Evolutionary conservation across 64 coral and sea anemone species (phyloP), one percentile per base, ranked within the genome.

Genomic region (Stichodactyla helianthus): DNA sequence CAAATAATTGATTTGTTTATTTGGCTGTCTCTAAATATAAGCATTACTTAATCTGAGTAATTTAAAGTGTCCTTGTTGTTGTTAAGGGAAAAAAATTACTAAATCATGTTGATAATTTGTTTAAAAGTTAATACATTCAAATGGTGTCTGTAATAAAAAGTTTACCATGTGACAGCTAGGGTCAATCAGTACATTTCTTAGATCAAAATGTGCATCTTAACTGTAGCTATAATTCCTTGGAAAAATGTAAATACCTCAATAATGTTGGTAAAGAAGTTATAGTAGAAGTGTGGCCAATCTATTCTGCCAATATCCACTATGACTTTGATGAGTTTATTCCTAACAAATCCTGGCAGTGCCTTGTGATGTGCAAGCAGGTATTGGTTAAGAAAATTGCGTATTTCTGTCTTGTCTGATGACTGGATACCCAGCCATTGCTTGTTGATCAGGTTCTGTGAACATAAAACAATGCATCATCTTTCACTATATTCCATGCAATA

Each of bases 261-360:
- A 11, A 97, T 97, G 52, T 88, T 93, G 65, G 87, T 89, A 82
- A 97, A 93, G 64, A 97, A 97, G 25, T 91, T 93, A 16, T 88
- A 92, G 63, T 97, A 97, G 64, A 97, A 97, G 23, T 97, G 95
- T 77, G 95, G 95, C 95, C 95, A 97, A 51, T 97, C 95, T 76
- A 97, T 90, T 52, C 95, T 88, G 13, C 92, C 95, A 15, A 97
- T 51, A 58, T 97, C 95, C 3, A 97, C 95, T 12, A 97, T 88
- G 2, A 97, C 95, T 71, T 97, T 97, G 2, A 93, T 86, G 10
- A 97, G 89, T 88, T 97, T 97, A 87, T 97, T 93, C 58, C 85
- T 97, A 26, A 97, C 83, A 82, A 93, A 93, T 6, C 15, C 76
- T 60, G 95, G 95, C 50, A 97, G 83, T 54, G 59, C 91, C 44